Evolutionary conservation across 2,888 invertebrate species (phyloP).

Genomic region (Perithous albicinctus): DNA sequence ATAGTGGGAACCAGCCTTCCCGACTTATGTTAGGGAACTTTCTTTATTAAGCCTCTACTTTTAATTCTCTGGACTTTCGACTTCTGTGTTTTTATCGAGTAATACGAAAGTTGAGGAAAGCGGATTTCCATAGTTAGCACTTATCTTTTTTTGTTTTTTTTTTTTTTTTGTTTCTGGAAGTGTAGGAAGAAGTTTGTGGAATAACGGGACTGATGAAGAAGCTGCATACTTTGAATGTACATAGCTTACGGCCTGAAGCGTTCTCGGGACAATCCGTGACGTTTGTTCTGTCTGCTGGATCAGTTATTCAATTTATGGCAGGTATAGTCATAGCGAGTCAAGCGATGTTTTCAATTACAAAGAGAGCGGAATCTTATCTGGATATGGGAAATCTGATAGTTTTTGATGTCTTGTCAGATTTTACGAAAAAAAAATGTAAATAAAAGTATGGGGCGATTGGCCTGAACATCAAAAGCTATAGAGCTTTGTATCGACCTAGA

Average conservation of each 20-base stretch:
- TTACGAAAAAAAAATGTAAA: too few species aligned
- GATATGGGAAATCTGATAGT: too few species aligned
- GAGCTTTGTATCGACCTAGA: too few species aligned
- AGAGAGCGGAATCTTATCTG: too few species aligned
- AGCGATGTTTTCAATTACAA: too few species aligned
- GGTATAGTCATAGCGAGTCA: too few species aligned
- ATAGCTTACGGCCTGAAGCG: neutral
- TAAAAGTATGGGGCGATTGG: too few species aligned
- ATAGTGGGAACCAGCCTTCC: constrained; percentile 14
- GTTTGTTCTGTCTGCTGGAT: constrained; percentile 12
- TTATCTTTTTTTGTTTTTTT: too few species aligned
- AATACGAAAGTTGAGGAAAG: constrained; percentile 41
- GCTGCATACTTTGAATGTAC: constrained; percentile 3
- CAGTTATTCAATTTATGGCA: constrained; percentile 54
- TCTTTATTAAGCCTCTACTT: constrained; percentile 1
- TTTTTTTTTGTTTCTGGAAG: neutral
- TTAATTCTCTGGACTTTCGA: constrained; percentile 14
- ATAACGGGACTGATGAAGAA: neutral
- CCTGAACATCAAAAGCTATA: too few species aligned
- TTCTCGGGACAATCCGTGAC: constrained; percentile 42
- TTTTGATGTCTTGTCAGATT: too few species aligned
- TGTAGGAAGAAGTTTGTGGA: neutral
- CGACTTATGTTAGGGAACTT: constrained; percentile 15
- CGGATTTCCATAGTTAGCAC: constrained; percentile 46
- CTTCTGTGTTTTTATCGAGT: constrained; percentile 25